phyloP scores from a whole-genome alignment of 2,113 vertebrate genomes.

The Pavo muticus region DNA sequence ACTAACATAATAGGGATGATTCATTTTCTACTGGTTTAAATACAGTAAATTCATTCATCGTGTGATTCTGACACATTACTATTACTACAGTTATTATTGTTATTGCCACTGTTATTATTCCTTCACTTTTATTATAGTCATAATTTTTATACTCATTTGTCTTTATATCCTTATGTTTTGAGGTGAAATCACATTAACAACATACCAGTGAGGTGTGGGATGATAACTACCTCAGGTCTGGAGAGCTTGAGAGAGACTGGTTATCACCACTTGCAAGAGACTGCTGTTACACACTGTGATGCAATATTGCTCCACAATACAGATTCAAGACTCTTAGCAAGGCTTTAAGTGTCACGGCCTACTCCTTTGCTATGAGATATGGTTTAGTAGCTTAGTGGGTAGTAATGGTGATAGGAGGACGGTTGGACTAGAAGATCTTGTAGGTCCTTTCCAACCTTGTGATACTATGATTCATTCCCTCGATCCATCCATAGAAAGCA shows the following conservation, averaged over 20 bases:
- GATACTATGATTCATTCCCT: background rate
- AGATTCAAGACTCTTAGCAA: background rate
- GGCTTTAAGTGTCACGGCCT: rapidly evolving
- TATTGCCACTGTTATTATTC: background rate
- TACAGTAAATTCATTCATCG: background rate
- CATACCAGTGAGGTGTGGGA: background rate
- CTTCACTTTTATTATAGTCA: background rate
- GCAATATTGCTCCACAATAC: background rate
- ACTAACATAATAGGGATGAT: background rate
- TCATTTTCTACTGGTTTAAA: slow-evolving; percentile 14
- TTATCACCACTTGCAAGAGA: background rate
- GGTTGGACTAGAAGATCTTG: too few species aligned
- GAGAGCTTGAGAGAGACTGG: rapidly evolving
- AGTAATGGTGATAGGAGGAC: too few species aligned
- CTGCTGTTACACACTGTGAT: too few species aligned
- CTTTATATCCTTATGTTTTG: background rate
- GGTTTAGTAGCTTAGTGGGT: too few species aligned
- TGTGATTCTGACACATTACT: background rate
- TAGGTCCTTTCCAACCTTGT: too few species aligned
- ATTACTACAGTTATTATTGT: background rate
- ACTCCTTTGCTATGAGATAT: too few species aligned
- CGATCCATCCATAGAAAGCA: background rate
- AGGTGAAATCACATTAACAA: background rate
- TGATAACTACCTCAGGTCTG: background rate
- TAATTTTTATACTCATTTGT: background rate